phyloP scores from a whole-genome alignment of 2,888 invertebrate genomes.

The Melolontha melolontha region DNA sequence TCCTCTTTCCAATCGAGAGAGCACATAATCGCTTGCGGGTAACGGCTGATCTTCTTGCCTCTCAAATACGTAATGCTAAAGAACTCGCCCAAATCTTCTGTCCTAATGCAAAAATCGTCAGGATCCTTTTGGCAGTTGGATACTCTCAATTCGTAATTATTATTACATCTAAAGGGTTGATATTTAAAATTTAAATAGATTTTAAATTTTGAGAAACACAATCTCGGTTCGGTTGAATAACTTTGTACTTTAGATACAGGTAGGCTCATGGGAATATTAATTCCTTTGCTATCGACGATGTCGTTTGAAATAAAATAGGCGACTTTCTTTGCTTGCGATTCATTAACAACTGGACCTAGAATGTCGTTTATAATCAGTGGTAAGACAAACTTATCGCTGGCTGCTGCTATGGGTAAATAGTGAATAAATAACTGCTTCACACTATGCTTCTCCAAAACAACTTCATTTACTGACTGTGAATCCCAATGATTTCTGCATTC shows the following conservation, averaged over 20 bases:
- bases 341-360: slow-evolving; percentile 68
- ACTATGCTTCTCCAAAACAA: slow-evolving; percentile 47
- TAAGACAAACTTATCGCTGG: slow-evolving; percentile 70
- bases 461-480: slow-evolving; percentile 54
- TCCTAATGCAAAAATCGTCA: slow-evolving; percentile 55
- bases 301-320: neutral
- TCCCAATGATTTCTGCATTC: slow-evolving; percentile 27
- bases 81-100: slow-evolving; percentile 54
- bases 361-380: slow-evolving; percentile 72
- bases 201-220: slow-evolving; percentile 43
- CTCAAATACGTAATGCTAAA: slow-evolving; percentile 54
- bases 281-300: neutral
- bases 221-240: slow-evolving; percentile 6
- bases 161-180: neutral
- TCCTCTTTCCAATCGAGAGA: slow-evolving; percentile 52
- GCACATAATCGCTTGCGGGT: slow-evolving; percentile 50
- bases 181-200: slow-evolving; percentile 42
- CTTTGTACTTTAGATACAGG: slow-evolving; percentile 22
- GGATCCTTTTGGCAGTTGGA: slow-evolving; percentile 49
- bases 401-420: slow-evolving; percentile 63
- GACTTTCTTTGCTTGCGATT: neutral
- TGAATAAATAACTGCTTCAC: slow-evolving; percentile 58
- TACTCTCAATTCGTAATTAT: slow-evolving; percentile 27
- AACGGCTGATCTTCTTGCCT: slow-evolving; percentile 48
- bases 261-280: slow-evolving; percentile 7